Evolutionary conservation across 64 coral and sea anemone species (phyloP), one percentile per base, ranked within the genome.

Genomic region (Pocillopora verrucosa): DNA sequence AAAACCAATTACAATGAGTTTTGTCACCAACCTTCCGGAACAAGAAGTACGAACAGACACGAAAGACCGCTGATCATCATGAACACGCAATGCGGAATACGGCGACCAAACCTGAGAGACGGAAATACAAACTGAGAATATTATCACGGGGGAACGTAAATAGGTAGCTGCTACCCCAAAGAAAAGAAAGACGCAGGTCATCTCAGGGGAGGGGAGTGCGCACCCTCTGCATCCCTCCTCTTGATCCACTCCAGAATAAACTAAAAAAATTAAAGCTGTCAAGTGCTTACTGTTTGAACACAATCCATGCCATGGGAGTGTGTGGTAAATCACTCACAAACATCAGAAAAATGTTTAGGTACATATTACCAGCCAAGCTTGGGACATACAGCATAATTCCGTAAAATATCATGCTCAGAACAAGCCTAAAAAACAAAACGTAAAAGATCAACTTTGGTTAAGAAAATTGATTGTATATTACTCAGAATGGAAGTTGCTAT

Each of bases 271-370:
- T 4, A 51, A 51, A 51, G 41, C 41, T 51, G 45, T 60, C 57
- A 74, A 76, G 60, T 58, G 78, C 61, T 12, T 79, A 92, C 90
- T 69, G 77, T 78, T 87, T 83, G 24, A 92, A 84, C 26, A 75
- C 81, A 72, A 86, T 57, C 90, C 90, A 92, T 0, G 79, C 59
- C 36, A 92, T 87, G 1, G 90, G 90, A 16, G 90, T 92, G 82
- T 92, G 80, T 3, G 84, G 73, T 56, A 92, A 13, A 20, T 92
- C 90, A 73, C 34, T 92, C 10, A 92, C 30, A 37, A 84, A 92
- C 90, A 92, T 92, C 59, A 92, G 30, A n/a, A 92, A 87, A 22
- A 92, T 22, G 24, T 92, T 92, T 41, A 92, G 24, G 24, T 92
- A 92, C 9, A 87, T 64, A 78, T 92, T 59, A n/a, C 90, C 90